Evolutionary conservation across 1,140 invertebrate species (phyloP), one percentile per base, ranked within the genome.

Genomic region (Drosophila repleta): DNA sequence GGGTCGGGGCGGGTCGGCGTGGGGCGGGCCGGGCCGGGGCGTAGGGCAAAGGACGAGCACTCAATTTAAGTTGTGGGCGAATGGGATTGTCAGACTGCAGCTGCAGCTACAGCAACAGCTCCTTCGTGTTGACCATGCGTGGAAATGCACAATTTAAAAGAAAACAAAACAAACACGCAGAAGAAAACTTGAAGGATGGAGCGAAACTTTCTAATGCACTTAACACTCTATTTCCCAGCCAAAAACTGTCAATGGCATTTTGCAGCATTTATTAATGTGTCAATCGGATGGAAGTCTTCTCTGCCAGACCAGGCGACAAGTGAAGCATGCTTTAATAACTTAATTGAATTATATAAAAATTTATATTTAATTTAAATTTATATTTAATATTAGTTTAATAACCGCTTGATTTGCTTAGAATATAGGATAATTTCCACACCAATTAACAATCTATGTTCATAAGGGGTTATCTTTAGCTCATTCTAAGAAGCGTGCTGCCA

Each of bases 231-330:
- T 88, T 78, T 72, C 41, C 17, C 41, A 72, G 62, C 45, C 52
- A 88, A 67, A 80, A 88, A 70, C 82, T 88, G 82, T 88, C 82
- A 68, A 24, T 79, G 61, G 61, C 78, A 75, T 64, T 87, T 79
- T 56, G 63, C 63, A 88, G 79, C 82, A 87, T 88, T 87, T 85
- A 85, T 85, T 88, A 85, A 88, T 85, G 78, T 85, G 83, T 85
- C 82, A 85, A 88, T 82, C 83, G 83, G 72, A 87, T 82, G 81
- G 74, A 83, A 70, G 71, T 64, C 62, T 53, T 68, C 46, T 29
- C 56, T 20, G 41, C 48, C 35, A 56, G 45, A 41, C 26, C 11
- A 35, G 32, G 3, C 1, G 11, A 2, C 43, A 57, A 21, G 7
- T 15, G 15, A 35, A 61, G 48, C 41, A 69, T 68, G 52, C 63